phyloP scores from a whole-genome alignment of 2,888 invertebrate genomes.

The Erebia epiphron region DNA sequence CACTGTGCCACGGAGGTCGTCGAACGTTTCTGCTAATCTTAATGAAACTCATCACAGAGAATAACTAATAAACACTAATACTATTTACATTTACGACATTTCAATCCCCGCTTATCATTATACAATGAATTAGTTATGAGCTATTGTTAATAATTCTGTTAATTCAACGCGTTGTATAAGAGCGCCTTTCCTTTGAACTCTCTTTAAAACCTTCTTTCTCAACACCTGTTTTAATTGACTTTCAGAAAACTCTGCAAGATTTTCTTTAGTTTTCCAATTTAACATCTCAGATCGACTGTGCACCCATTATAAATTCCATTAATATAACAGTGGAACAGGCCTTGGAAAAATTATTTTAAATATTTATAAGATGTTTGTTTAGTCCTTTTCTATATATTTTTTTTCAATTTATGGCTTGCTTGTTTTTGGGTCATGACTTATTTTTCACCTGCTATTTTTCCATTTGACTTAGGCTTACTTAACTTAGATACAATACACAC shows the following conservation, averaged over 20 bases:
- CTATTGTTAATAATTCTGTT: constrained; percentile 13
- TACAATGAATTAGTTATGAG: constrained; percentile 1
- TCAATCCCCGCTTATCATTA: not conserved
- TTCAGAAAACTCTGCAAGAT: not conserved
- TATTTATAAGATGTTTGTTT: not conserved
- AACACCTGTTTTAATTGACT: constrained; percentile 15
- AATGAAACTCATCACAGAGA: not conserved
- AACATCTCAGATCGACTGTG: not conserved
- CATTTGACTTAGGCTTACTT: too few species aligned
- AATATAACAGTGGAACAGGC: not conserved
- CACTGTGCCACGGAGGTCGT: too few species aligned
- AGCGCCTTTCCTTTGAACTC: not conserved
- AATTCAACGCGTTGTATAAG: not conserved
- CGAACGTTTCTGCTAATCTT: too few species aligned
- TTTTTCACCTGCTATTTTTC: too few species aligned
- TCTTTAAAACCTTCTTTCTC: constrained; percentile 5
- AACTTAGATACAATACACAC: too few species aligned
- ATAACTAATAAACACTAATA: not conserved
- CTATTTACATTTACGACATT: constrained; percentile 6
- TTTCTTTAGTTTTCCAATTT: constrained; percentile 6
- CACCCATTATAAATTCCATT: constrained; percentile 7
- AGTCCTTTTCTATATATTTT: not conserved
- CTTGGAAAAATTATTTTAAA: not conserved
- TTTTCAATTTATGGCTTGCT: too few species aligned
- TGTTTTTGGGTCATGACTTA: too few species aligned